These are phyloP conservation scores for Argyra leucocephala DNA, from an alignment of 2,888 invertebrate genomes.

Conservation along the genomic window DNA sequence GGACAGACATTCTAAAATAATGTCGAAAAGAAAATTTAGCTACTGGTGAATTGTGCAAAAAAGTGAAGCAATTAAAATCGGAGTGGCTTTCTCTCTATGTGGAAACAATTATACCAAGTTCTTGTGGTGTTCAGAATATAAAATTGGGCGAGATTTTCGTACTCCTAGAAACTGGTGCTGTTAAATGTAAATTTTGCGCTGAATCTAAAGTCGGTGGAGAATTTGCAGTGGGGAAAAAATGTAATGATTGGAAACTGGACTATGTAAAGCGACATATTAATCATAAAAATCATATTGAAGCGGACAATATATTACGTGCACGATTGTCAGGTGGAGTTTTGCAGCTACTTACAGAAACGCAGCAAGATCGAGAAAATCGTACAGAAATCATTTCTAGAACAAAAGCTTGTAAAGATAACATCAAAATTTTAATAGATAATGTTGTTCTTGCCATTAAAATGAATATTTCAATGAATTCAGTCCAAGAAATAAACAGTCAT, in stretches of 20 bases:
- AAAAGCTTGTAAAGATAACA: too few relatives aligned
- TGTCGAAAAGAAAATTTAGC: slow-evolving; percentile 4
- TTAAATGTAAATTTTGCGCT: slow-evolving; percentile 8
- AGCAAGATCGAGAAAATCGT: too few relatives aligned
- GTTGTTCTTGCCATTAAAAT: too few relatives aligned
- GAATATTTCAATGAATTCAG: too few relatives aligned
- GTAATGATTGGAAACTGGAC: not conserved
- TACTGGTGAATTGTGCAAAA: not conserved
- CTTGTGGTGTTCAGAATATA: not conserved
- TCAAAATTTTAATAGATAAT: too few relatives aligned
- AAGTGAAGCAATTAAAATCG: not conserved
- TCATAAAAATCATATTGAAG: not conserved
- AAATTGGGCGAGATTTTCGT: too few relatives aligned
- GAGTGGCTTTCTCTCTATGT: slow-evolving; percentile 2
- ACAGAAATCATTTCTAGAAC: too few relatives aligned
- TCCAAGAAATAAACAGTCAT: too few relatives aligned
- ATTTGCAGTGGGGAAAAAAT: not conserved
- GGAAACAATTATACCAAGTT: slow-evolving; percentile 1
- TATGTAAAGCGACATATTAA: not conserved
- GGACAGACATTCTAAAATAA: not conserved
- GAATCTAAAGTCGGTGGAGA: not conserved
- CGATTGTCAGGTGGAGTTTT: slow-evolving; percentile 5
- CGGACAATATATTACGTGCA: slow-evolving; percentile 1
- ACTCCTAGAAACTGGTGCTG: too few relatives aligned
- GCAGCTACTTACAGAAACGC: too few relatives aligned